phyloP scores from a whole-genome alignment of 2,797 vertebrate genomes.

The Psittacula derbiana region DNA sequence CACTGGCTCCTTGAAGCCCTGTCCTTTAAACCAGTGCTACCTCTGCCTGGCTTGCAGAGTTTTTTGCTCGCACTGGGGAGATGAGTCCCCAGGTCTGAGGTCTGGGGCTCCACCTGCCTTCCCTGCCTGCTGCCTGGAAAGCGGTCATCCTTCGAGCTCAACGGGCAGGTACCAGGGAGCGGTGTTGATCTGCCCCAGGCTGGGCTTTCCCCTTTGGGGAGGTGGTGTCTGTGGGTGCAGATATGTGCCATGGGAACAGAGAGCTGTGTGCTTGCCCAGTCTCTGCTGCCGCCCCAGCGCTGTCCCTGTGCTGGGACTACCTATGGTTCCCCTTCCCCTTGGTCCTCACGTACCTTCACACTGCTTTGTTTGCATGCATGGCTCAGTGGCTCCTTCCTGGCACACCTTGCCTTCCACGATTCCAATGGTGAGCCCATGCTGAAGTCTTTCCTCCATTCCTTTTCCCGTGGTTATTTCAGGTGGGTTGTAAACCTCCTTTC shows the following conservation, averaged over 20 bases:
- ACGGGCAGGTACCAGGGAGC: not conserved
- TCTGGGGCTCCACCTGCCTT: not conserved
- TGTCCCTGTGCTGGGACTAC: not conserved
- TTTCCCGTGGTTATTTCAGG: fast-evolving
- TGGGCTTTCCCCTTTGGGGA: not conserved
- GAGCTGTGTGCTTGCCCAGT: not conserved
- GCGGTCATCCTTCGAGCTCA: fast-evolving
- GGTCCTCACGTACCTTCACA: fast-evolving
- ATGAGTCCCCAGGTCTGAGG: fast-evolving
- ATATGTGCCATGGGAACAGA: fast-evolving
- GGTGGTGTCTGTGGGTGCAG: fast-evolving
- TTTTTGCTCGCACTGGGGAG: not conserved
- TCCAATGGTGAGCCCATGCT: not conserved
- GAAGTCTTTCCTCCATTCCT: not conserved
- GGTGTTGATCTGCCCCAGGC: fast-evolving
- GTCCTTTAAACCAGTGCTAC: not conserved
- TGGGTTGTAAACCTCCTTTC: not conserved
- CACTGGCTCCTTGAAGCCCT: fast-evolving
- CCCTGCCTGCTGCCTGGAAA: not conserved
- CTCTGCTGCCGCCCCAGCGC: not conserved
- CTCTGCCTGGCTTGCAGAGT: not conserved
- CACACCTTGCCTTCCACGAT: not conserved
- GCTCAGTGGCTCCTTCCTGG: not conserved
- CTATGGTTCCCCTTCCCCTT: not conserved
- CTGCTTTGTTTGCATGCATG: fast-evolving